phyloP scores from a whole-genome alignment of 2,888 invertebrate species.

The Morpho deidamia region DNA sequence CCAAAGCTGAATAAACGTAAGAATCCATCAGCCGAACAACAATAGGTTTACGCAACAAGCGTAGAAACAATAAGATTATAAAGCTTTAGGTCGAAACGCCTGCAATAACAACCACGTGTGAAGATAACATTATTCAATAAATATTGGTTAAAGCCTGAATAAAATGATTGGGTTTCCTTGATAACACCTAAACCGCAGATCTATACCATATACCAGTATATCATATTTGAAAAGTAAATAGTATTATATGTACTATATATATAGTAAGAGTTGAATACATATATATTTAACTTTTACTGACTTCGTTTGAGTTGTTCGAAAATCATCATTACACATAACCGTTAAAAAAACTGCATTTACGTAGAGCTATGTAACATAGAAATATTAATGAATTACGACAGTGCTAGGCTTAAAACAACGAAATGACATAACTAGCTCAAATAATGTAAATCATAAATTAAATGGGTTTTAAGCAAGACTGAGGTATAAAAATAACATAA shows the following conservation, averaged over 20 bases:
- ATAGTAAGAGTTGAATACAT: too few relatives aligned
- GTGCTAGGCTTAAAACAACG: conserved; percentile 3
- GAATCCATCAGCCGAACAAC: conserved; percentile 22
- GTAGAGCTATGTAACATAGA: not conserved
- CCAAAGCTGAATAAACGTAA: conserved; percentile 9
- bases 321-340: too few relatives aligned
- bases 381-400: conserved; percentile 30
- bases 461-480: too few relatives aligned
- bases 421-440: not conserved
- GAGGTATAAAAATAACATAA: too few relatives aligned
- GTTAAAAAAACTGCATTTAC: too few relatives aligned
- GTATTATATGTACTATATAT: too few relatives aligned
- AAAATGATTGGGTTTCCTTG: too few relatives aligned
- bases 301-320: too few relatives aligned
- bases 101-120: conserved; percentile 32
- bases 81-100: conserved; percentile 31
- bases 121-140: conserved; percentile 26
- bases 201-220: too few relatives aligned
- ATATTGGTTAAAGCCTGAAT: not conserved
- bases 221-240: too few relatives aligned
- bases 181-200: too few relatives aligned
- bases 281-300: too few relatives aligned
- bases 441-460: not conserved
- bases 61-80: conserved; percentile 39
- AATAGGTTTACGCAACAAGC: conserved; percentile 27